Conservation (phyloP, 2,797 vertebrate genomes). For the Thalassophryne amazonica region DNA sequence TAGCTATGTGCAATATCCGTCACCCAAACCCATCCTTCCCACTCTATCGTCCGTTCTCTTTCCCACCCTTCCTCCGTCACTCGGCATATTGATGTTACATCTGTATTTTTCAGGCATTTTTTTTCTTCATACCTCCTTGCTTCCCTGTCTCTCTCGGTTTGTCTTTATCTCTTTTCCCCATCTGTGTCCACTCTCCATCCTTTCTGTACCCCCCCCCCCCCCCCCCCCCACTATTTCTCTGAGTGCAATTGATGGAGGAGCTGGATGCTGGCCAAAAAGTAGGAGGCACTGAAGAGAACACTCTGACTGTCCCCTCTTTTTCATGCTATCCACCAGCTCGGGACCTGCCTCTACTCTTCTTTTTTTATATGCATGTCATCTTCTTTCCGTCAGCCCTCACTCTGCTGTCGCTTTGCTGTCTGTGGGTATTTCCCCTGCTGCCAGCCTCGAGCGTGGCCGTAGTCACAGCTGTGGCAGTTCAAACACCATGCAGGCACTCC, state of each 20-base stretch:
- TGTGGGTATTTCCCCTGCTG: conserved; percentile 31
- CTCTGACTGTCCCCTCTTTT: conserved; percentile 31
- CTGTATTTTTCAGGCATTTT: conserved; percentile 16
- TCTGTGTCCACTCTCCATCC: conserved; percentile 15
- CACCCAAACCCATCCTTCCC: conserved; percentile 11
- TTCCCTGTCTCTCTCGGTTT: neutral
- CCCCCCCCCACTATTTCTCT: conserved; percentile 56
- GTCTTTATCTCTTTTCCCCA: conserved; percentile 1
- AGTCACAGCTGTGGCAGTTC: conserved; percentile 37
- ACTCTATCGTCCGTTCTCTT: no score
- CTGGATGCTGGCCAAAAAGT: conserved; percentile 56
- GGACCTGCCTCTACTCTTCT: conserved; percentile 14
- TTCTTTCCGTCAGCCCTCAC: conserved; percentile 25
- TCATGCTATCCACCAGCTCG: conserved; percentile 24
- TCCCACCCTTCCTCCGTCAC: neutral
- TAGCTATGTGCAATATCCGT: conserved; percentile 31
- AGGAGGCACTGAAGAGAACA: conserved; percentile 44
- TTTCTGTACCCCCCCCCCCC: conserved; percentile 38
- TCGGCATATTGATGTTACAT: conserved; percentile 9
- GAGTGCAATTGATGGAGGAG: conserved; percentile 69
- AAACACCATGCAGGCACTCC: conserved; percentile 15
- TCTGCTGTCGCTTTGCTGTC: conserved; percentile 44
- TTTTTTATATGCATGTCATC: conserved; percentile 39
- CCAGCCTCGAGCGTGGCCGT: conserved; percentile 15
- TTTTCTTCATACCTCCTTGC: neutral